phyloP scores from a whole-genome alignment of 2,888 invertebrate genomes.

The Xylota segnis region DNA sequence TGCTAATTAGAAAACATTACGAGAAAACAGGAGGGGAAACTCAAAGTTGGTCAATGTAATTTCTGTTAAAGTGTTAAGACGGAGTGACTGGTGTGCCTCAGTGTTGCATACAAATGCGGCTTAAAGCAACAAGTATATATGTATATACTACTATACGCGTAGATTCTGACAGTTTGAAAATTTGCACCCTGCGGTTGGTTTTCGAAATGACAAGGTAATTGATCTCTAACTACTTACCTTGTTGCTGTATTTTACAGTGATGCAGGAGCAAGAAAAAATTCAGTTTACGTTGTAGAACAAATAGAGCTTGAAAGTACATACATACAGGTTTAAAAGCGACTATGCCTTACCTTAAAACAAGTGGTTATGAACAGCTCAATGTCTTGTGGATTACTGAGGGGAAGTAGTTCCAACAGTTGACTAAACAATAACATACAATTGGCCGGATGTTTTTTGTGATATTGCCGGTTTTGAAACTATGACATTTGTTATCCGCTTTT shows the following conservation, averaged over 20 bases:
- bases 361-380: too few relatives aligned
- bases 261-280: neutral
- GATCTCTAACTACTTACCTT: conserved; percentile 22
- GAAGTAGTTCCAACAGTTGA: too few relatives aligned
- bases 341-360: neutral
- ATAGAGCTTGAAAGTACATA: neutral
- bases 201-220: conserved; percentile 53
- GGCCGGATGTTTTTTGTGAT: too few relatives aligned
- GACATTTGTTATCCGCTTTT: too few relatives aligned
- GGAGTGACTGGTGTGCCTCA: conserved; percentile 33
- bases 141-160: too few relatives aligned
- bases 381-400: too few relatives aligned
- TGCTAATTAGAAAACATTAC: conserved; percentile 68
- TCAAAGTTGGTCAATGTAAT: conserved; percentile 52
- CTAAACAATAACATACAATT: too few relatives aligned
- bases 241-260: neutral
- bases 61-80: conserved; percentile 32
- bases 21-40: conserved; percentile 30
- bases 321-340: too few relatives aligned
- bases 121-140: conserved; percentile 16
- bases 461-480: too few relatives aligned
- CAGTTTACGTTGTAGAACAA: neutral
- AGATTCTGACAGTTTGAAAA: conserved; percentile 33
- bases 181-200: neutral
- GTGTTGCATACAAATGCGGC: conserved; percentile 38